Evolutionary conservation across 2,888 invertebrate genomes (phyloP).

Genomic region (Malthinus flaveolus): DNA sequence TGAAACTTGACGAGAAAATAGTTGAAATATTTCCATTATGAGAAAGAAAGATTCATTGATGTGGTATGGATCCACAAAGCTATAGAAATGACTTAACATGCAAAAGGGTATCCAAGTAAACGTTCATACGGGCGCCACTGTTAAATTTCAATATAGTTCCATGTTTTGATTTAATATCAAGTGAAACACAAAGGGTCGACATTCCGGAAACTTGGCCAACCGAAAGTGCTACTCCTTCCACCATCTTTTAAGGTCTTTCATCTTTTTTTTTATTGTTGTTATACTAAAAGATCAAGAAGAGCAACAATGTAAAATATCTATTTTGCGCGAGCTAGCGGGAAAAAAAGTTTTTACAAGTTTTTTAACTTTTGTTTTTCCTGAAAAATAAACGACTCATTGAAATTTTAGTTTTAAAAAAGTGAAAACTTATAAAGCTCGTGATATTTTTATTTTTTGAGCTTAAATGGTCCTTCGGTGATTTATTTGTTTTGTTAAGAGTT

Average conservation of each 20-base stretch:
- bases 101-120: conserved; percentile 10
- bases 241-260: conserved; percentile 14
- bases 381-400: too few species aligned
- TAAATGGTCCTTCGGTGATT: conserved; percentile 32
- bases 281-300: neutral
- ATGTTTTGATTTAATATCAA: conserved; percentile 40
- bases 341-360: too few species aligned
- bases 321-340: too few species aligned
- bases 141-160: conserved; percentile 36
- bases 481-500: conserved; percentile 36
- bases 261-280: conserved; percentile 3
- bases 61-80: conserved; percentile 7
- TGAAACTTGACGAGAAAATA: conserved; percentile 9
- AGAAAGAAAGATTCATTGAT: conserved; percentile 10
- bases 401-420: too few species aligned
- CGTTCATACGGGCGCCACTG: conserved; percentile 18
- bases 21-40: conserved; percentile 2
- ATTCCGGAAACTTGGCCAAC: conserved; percentile 34
- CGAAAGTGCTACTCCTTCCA: conserved; percentile 24
- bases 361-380: too few species aligned
- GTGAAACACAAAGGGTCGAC: conserved; percentile 34
- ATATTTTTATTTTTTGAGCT: conserved; percentile 16
- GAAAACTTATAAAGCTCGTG: too few species aligned
- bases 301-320: too few species aligned
- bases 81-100: conserved; percentile 6